These are phyloP conservation scores for Erannis defoliaria DNA, from an alignment of 2,888 invertebrate genomes.

Conservation along the genomic window DNA sequence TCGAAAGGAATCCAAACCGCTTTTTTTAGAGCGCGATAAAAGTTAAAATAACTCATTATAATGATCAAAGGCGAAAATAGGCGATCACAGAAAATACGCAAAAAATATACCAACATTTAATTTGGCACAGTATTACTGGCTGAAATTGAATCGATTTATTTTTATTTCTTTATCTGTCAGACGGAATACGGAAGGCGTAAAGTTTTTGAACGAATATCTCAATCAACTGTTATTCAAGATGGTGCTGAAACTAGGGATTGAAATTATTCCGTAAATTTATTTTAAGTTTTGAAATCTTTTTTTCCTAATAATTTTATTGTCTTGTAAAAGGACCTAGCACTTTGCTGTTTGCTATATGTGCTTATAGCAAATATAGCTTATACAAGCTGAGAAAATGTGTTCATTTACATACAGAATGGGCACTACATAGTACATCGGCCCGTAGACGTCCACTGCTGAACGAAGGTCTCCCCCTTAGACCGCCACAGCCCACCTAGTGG, in stretches of 20 bases:
- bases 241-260: slow-evolving; percentile 20
- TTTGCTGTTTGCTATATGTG: too few relatives aligned
- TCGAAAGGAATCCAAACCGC: slow-evolving; percentile 12
- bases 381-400: neutral
- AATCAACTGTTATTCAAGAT: slow-evolving; percentile 31
- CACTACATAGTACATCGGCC: too few relatives aligned
- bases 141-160: slow-evolving; percentile 44
- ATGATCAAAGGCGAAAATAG: slow-evolving; percentile 52
- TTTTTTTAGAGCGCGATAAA: slow-evolving; percentile 24
- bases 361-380: too few relatives aligned
- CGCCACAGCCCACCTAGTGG: too few relatives aligned
- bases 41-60: slow-evolving; percentile 43
- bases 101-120: slow-evolving; percentile 49
- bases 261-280: slow-evolving; percentile 4
- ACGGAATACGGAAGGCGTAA: slow-evolving; percentile 29
- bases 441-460: too few relatives aligned
- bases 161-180: slow-evolving; percentile 42
- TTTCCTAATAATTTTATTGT: neutral
- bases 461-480: too few relatives aligned
- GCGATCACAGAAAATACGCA: slow-evolving; percentile 46
- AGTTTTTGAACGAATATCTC: slow-evolving; percentile 35
- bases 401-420: neutral
- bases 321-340: too few relatives aligned
- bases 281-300: neutral
- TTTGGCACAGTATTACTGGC: slow-evolving; percentile 50